Evolutionary conservation across 2,888 invertebrate species (phyloP), one percentile per base, ranked within the genome.

Genomic region (Watsonalla binaria): DNA sequence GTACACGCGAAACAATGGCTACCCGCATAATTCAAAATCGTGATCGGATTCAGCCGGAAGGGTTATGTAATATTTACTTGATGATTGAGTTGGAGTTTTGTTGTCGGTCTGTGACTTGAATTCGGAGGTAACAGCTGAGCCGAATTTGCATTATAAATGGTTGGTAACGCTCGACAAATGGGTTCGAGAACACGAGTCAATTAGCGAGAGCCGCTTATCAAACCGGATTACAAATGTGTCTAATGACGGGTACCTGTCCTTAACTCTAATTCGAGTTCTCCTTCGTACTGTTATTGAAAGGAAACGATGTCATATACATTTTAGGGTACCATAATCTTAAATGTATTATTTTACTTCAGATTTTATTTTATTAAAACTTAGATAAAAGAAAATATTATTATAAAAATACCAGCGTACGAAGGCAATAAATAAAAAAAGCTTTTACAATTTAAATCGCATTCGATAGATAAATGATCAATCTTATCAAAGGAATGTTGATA

Each of bases 81-180:
- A 71, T 74, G 64, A 68, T 62, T 68, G 59, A 63, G 64, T 71
- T 63, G 62, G 61, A 65, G 61, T 65, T 66, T 71, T 66, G 51
- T 61, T 15, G 46, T 37, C 63, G 56, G 56, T 51, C 46, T 56
- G 57, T 61, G 65, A 57, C 58, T 61, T 51, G 60, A 65, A 65
- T 71, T 46, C 58, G 52, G 59, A 57, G 70, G 78, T 65, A 79
- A 78, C 82, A 82, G 76, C 78, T 80, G 78, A 75, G 64, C 57
- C 55, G 62, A 77, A 82, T 84, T 81, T 76, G 69, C 75, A 76
- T 80, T 76, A 79, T 80, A 80, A 80, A 83, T 81, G 70, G 63
- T 59, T 57, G 55, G 60, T 61, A 70, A 60, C 59, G 64, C 54
- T 54, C 54, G 58, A 57, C 59, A 66, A 67, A 69, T 70, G 63